phyloP scores from a whole-genome alignment of 2,888 invertebrate genomes.

The Tortrix viridana region DNA sequence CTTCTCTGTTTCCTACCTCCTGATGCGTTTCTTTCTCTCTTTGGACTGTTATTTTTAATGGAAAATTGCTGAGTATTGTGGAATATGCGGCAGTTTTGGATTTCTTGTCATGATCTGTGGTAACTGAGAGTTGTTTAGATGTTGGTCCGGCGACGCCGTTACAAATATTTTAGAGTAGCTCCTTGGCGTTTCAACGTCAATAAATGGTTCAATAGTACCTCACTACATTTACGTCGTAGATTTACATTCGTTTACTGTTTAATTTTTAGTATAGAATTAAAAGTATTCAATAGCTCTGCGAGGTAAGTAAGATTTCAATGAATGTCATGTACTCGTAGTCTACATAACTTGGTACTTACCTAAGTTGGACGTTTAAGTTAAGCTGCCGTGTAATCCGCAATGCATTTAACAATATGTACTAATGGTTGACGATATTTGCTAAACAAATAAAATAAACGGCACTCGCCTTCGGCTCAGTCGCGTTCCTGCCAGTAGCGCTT shows the following conservation, averaged over 20 bases:
- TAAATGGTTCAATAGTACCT: slow-evolving; percentile 41
- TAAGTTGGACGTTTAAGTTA: background rate
- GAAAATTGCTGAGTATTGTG: slow-evolving; percentile 81
- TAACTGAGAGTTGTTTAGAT: slow-evolving; percentile 58
- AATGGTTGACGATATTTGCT: slow-evolving; percentile 67
- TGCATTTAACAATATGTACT: slow-evolving; percentile 76
- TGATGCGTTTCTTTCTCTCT: slow-evolving; percentile 58
- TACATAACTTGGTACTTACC: background rate
- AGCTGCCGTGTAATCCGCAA: slow-evolving; percentile 79
- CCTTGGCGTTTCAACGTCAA: slow-evolving; percentile 57
- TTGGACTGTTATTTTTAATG: slow-evolving; percentile 66
- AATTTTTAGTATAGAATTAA: slow-evolving; percentile 5
- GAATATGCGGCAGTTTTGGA: slow-evolving; percentile 79
- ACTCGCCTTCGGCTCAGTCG: slow-evolving; percentile 5
- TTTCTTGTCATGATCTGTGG: slow-evolving; percentile 50
- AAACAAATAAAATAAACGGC: slow-evolving; percentile 40
- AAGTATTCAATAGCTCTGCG: background rate
- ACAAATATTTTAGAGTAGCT: slow-evolving; percentile 70
- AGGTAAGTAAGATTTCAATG: slow-evolving; percentile 25
- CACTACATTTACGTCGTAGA: slow-evolving; percentile 22
- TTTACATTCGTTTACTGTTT: slow-evolving; percentile 11
- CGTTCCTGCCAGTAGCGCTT: slow-evolving; percentile 21
- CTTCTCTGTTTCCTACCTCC: slow-evolving; percentile 55
- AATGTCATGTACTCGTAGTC: slow-evolving; percentile 5
- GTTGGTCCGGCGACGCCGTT: slow-evolving; percentile 58